Conservation (phyloP, 2,113 vertebrate species). For the Bos javanicus region DNA sequence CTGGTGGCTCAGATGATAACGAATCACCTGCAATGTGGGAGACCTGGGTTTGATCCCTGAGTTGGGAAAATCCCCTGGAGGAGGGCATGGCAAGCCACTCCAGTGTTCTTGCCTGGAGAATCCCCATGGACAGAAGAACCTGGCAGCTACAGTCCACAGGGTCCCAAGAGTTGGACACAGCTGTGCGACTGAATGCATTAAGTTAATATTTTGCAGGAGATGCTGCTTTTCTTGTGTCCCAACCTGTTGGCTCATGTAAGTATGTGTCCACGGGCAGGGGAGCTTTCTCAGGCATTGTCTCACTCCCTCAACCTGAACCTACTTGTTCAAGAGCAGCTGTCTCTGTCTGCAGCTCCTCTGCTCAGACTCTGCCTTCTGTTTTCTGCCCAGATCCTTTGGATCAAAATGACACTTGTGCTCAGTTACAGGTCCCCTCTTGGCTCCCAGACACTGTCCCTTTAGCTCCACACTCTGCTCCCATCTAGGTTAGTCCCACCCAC, state of each 20-base stretch:
- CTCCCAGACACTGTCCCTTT: neutral
- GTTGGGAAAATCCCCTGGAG: neutral
- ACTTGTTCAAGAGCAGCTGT: neutral
- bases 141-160: neutral
- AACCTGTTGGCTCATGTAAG: neutral
- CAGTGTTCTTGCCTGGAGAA: neutral
- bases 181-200: neutral
- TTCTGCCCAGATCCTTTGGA: neutral
- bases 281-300: neutral
- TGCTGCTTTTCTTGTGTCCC: neutral
- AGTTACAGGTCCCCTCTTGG: neutral
- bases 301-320: neutral
- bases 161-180: neutral
- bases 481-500: neutral
- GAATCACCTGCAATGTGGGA: neutral
- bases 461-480: neutral
- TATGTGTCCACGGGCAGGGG: rapidly evolving
- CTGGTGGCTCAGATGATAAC: neutral
- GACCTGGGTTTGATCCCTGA: neutral
- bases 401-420: neutral
- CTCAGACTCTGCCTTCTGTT: neutral
- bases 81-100: neutral
- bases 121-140: neutral
- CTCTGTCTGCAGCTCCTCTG: neutral
- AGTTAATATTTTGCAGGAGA: neutral